These are phyloP conservation scores for Narcine bancroftii DNA, from an alignment of 2,113 vertebrate species.

Conservation along the genomic window DNA sequence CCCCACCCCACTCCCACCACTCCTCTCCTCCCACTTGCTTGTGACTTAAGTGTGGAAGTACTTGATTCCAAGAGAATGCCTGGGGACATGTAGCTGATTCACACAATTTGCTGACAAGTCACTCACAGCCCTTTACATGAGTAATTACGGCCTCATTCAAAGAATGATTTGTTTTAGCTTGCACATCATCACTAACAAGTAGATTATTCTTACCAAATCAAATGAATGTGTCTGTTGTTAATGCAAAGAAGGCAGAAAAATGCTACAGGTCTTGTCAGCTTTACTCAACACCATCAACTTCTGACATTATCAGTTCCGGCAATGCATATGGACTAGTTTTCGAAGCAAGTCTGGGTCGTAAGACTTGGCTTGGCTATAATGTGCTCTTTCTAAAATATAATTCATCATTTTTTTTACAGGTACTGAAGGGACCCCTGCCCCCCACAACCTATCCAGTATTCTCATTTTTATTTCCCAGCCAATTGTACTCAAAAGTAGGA, in stretches of 20 bases:
- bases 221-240: neutral
- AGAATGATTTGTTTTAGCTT: neutral
- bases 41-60: neutral
- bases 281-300: neutral
- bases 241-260: neutral
- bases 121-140: neutral
- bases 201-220: neutral
- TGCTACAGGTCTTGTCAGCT: neutral
- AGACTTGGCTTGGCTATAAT: neutral
- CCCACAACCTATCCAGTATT: neutral
- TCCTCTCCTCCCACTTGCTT: neutral
- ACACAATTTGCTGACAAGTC: neutral
- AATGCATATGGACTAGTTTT: neutral
- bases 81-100: neutral
- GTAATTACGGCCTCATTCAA: neutral
- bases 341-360: neutral
- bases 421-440: neutral
- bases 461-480: neutral
- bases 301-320: neutral
- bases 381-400: neutral
- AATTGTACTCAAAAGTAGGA: neutral
- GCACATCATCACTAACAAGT: neutral
- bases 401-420: neutral
- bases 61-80: neutral
- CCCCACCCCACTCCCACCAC: neutral